These are phyloP conservation scores for Aporophyla lueneburgensis DNA, from an alignment of 2,888 invertebrate genomes.

Conservation along the genomic window DNA sequence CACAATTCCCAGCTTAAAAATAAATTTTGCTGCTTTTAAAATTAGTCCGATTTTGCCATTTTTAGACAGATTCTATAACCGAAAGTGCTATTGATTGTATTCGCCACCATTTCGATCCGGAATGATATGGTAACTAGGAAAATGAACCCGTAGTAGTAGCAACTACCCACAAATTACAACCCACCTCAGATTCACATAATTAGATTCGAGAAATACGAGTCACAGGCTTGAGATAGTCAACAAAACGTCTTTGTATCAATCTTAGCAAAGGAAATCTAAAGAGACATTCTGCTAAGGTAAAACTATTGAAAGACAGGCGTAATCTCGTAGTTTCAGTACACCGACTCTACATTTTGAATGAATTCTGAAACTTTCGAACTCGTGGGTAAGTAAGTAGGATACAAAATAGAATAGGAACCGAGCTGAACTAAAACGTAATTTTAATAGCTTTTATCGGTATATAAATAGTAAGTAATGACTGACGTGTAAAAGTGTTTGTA, in stretches of 20 bases:
- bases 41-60: no score
- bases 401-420: background rate
- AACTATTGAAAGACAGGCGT: conserved; percentile 31
- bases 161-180: background rate
- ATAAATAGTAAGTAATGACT: no score
- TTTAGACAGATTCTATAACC: no score
- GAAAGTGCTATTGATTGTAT: no score
- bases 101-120: no score
- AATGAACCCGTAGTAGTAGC: background rate
- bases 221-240: conserved; percentile 17
- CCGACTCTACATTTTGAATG: conserved; percentile 32
- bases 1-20: no score
- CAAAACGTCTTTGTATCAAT: conserved; percentile 27
- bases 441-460: background rate
- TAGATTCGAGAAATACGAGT: conserved; percentile 15
- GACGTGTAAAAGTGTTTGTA: no score
- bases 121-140: background rate
- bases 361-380: conserved; percentile 45
- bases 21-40: no score
- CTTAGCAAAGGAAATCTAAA: conserved; percentile 27
- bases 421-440: background rate
- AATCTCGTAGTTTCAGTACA: conserved; percentile 36
- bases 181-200: conserved; percentile 7
- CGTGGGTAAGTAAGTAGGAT: background rate
- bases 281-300: conserved; percentile 20